phyloP scores from a whole-genome alignment of 2,888 invertebrate genomes.

The Griposia aprilina region DNA sequence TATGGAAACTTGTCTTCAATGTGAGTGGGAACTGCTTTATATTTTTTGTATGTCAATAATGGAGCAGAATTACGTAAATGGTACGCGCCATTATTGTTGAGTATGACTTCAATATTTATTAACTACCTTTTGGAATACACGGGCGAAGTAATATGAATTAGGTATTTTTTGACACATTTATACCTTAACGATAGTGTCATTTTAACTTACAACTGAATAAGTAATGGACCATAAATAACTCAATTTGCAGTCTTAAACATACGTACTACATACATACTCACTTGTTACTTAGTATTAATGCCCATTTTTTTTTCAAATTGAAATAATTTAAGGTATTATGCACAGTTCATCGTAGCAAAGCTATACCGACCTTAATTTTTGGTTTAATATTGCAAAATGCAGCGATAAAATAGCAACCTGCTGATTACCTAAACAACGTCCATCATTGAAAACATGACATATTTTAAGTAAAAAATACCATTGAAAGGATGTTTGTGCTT shows the following conservation, averaged over 20 bases:
- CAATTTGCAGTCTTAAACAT: neutral
- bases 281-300: too few species aligned
- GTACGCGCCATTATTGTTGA: conserved; percentile 47
- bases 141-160: neutral
- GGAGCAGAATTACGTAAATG: conserved; percentile 63
- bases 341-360: neutral
- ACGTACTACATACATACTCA: neutral
- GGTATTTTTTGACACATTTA: conserved; percentile 7
- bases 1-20: conserved; percentile 67
- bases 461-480: conserved; percentile 28
- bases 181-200: neutral
- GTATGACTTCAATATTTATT: conserved; percentile 54
- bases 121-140: conserved; percentile 34
- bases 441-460: neutral
- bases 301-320: neutral
- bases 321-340: neutral
- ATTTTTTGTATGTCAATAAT: conserved; percentile 64
- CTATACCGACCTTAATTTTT: neutral
- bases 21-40: conserved; percentile 64
- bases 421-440: neutral
- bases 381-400: neutral
- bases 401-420: too few species aligned
- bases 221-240: neutral
- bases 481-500: conserved; percentile 18
- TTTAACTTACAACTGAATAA: neutral